Percentiles rank a stretch among this genome's conserved stretches.
Conservation (phyloP, 2,888 invertebrate genomes). For the Lasioglossum oenotherae region DNA sequence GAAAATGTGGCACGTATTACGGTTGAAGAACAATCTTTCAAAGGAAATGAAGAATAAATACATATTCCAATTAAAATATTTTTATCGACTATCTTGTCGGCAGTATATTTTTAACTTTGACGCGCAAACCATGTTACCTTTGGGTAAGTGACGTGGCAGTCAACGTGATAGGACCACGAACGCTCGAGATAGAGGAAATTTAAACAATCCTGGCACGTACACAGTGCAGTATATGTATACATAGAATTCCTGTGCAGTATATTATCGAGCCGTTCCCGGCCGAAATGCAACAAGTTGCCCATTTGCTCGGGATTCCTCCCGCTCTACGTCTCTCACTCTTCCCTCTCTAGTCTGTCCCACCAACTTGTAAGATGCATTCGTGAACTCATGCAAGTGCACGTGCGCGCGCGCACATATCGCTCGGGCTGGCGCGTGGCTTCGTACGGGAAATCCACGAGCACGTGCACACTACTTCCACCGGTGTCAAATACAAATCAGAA, state of each 20-base stretch:
- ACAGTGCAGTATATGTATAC: conserved; percentile 50
- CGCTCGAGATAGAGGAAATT: conserved; percentile 40
- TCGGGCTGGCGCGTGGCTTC: conserved; percentile 30
- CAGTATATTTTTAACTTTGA: neutral
- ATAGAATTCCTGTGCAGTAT: conserved; percentile 62
- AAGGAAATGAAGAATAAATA: no score
- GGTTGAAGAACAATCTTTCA: neutral
- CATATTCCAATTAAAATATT: neutral
- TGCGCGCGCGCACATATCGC: conserved; percentile 37
- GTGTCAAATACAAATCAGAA: neutral
- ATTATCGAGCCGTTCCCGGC: conserved; percentile 68
- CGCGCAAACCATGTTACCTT: neutral
- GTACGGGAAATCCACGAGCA: conserved; percentile 20
- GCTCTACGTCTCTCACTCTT: conserved; percentile 14
- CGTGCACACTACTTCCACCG: neutral
- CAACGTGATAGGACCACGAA: conserved; percentile 10
- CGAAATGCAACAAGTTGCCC: conserved; percentile 82
- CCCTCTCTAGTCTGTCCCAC: neutral
- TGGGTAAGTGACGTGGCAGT: neutral
- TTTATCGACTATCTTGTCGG: neutral
- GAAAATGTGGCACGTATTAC: neutral
- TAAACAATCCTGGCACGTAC: conserved; percentile 58
- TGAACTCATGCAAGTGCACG: conserved; percentile 27
- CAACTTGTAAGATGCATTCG: conserved; percentile 23
- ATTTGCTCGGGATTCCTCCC: conserved; percentile 69